Percentiles rank a stretch among this genome's conserved stretches.
Evolutionary conservation across 2,888 invertebrate species (phyloP).

Genomic region (Epinotia demarniana): DNA sequence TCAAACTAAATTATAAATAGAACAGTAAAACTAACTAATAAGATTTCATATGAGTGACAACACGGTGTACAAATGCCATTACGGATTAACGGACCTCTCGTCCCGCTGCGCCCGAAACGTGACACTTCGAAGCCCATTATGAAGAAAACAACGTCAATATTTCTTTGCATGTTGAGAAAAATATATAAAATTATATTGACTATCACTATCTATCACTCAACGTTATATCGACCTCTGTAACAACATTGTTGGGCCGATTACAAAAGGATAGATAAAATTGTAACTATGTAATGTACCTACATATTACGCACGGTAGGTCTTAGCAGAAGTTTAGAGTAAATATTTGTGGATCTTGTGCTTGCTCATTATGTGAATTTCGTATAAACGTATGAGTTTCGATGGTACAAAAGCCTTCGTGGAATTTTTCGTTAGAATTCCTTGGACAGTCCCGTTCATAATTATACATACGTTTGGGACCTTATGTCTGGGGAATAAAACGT

Average conservation of each 20-base stretch:
- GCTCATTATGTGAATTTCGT: not conserved
- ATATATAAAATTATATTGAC: not conserved
- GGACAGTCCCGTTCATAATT: not conserved
- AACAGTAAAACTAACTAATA: too few species aligned
- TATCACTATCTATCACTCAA: not conserved
- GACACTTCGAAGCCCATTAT: too few species aligned
- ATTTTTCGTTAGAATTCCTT: not conserved
- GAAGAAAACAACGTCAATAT: too few species aligned
- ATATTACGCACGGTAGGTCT: not conserved
- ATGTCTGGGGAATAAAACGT: not conserved
- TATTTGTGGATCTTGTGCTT: not conserved
- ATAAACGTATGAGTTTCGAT: not conserved
- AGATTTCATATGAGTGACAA: too few species aligned
- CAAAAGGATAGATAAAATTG: not conserved
- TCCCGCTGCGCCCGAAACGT: too few species aligned
- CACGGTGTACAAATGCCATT: too few species aligned
- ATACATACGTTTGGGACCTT: not conserved
- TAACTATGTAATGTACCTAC: not conserved
- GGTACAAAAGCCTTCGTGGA: not conserved
- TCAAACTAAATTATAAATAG: too few species aligned
- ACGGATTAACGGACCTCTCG: too few species aligned
- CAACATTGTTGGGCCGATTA: not conserved
- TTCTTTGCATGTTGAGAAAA: too few species aligned
- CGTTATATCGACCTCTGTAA: not conserved
- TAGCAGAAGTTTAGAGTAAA: not conserved